Base-by-base conservation (phyloP, 2,113 vertebrate species). In the Eira barbara region DNA sequence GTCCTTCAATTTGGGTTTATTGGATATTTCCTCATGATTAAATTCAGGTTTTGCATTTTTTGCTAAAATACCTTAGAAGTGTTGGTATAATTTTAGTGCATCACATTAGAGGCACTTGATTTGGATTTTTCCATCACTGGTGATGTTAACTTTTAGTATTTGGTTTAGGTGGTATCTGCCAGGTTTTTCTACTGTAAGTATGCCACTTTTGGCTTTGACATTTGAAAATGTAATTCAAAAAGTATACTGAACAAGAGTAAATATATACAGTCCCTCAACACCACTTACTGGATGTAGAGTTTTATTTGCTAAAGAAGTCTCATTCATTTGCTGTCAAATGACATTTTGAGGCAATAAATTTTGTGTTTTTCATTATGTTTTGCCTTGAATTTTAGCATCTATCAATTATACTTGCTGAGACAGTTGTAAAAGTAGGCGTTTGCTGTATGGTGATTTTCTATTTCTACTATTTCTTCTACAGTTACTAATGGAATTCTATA, bases 151-250 rank as follows among this genome's bases (percentile, higher is more conserved):
- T 78, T 94, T 86, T 31, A 90, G 84, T 42, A 59, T 34, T 95
- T 93, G 67, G 7, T 73, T 89, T 67, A 92, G 36, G 49, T 90
- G 73, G 15, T 47, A 13, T 85, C 89, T 89, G 20, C 27, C 49
- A 78, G 31, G 7, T 81, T 95, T 95, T 42, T 73, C 11, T 25
- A 79, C 17, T 89, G 14, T 42, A 96, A 91, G 81, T 90, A 63
- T 20, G 27, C 7, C 31, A 49, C 57, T 93, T 94, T 89, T 93
- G 20, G 27, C 47, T 63, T 93, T 88, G 47, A 61, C 49, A 76
- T 89, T 93, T 89, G 90, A 92, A 92, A 92, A 81, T 42, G 4
- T 81, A 63, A 57, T 89, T 93, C n/a, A 67, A 80, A 96, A 86
- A 74, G 45, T 78, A 7, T 65, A 52, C 31, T 34, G 9, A 74